These are phyloP conservation scores for Limnephilus lunatus DNA, from an alignment of 2,888 invertebrate genomes.

Conservation along the genomic window DNA sequence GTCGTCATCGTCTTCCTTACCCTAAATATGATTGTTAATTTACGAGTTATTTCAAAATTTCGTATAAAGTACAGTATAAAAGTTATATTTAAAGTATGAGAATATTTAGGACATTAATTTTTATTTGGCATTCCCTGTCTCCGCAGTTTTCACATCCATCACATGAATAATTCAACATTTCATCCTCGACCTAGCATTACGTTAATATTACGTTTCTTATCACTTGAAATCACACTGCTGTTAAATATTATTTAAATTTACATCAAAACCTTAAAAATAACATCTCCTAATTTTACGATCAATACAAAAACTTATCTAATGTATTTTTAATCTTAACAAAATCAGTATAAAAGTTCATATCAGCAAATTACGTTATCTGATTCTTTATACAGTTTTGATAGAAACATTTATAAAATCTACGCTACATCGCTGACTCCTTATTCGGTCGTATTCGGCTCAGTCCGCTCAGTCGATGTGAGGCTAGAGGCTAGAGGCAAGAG, in stretches of 20 bases:
- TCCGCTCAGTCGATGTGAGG: background rate
- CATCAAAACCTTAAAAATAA: slow-evolving; percentile 59
- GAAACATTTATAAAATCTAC: slow-evolving; percentile 38
- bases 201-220: slow-evolving; percentile 63
- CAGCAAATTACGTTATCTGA: slow-evolving; percentile 38
- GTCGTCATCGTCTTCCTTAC: slow-evolving; percentile 20
- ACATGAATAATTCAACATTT: slow-evolving; percentile 53
- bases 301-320: slow-evolving; percentile 59
- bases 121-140: slow-evolving; percentile 66
- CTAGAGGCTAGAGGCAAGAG: background rate
- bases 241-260: slow-evolving; percentile 63
- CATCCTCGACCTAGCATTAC: slow-evolving; percentile 54
- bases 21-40: slow-evolving; percentile 57
- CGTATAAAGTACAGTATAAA: slow-evolving; percentile 49
- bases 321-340: slow-evolving; percentile 14
- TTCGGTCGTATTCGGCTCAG: background rate
- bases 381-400: slow-evolving; percentile 6
- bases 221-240: slow-evolving; percentile 65
- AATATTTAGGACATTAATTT: slow-evolving; percentile 59
- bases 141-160: slow-evolving; percentile 57
- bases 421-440: slow-evolving; percentile 32
- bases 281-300: slow-evolving; percentile 55
- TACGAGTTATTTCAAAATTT: slow-evolving; percentile 33
- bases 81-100: slow-evolving; percentile 54
- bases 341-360: slow-evolving; percentile 19